These are phyloP conservation scores for Rhorus exstirpatorius DNA, from an alignment of 2,888 invertebrate genomes.

Conservation along the genomic window DNA sequence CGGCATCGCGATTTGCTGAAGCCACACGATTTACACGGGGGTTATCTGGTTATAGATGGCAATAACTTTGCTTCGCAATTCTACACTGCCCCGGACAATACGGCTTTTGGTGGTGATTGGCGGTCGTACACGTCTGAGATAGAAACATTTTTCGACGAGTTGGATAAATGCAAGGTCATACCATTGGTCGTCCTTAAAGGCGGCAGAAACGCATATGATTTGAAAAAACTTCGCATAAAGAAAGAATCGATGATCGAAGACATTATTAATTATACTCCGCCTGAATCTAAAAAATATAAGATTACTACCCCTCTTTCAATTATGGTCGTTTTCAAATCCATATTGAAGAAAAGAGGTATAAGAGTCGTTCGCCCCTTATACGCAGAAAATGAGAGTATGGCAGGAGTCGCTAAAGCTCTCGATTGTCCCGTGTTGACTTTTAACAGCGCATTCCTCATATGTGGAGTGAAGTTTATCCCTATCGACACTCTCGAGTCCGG, in stretches of 20 bases:
- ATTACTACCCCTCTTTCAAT: conserved; percentile 90
- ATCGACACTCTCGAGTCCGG: conserved; percentile 90
- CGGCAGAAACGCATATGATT: conserved; percentile 90
- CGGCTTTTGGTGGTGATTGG: not conserved
- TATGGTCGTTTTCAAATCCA: conserved; percentile 91
- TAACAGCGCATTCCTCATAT: conserved; percentile 98
- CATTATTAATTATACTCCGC: conserved; percentile 85
- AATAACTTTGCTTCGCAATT: conserved; percentile 91
- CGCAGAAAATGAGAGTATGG: conserved; percentile 96
- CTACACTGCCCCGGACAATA: conserved; percentile 84
- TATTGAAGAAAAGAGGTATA: conserved; percentile 89
- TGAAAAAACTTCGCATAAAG: conserved; percentile 90
- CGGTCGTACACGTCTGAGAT: not conserved
- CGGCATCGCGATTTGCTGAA: conserved; percentile 90
- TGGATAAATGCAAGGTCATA: conserved; percentile 91
- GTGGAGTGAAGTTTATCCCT: conserved; percentile 93
- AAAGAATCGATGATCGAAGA: conserved; percentile 89
- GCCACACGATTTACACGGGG: conserved; percentile 89
- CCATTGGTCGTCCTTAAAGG: conserved; percentile 94
- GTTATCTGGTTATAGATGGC: conserved; percentile 93
- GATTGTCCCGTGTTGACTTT: conserved; percentile 95
- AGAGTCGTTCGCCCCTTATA: no score
- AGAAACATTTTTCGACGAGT: conserved; percentile 82
- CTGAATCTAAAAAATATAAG: conserved; percentile 76
- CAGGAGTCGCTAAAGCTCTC: conserved; percentile 92